Evolutionary conservation across 2,797 vertebrate genomes (phyloP).

Genomic region (Chaenodraco wilsoni): DNA sequence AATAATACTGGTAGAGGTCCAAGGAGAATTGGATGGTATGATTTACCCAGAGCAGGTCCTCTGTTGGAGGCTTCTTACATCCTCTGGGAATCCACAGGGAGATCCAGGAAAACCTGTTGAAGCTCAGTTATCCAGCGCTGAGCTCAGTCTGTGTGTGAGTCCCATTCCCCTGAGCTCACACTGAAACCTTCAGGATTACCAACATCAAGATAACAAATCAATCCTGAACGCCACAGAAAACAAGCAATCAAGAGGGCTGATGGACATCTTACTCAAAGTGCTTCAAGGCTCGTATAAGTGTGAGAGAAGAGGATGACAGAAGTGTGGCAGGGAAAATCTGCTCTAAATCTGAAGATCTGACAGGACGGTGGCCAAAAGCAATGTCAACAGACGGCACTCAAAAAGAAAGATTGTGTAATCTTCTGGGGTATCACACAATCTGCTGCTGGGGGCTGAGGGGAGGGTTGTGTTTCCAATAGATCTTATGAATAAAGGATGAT

Average conservation of each 20-base stretch:
- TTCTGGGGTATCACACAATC: not conserved
- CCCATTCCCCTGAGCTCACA: conserved; percentile 18
- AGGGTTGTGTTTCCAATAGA: too few species aligned
- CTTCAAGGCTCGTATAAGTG: not conserved
- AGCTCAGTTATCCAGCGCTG: conserved; percentile 5
- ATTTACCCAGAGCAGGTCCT: conserved; percentile 24
- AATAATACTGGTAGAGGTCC: conserved; percentile 27
- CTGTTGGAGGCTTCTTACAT: conserved; percentile 35
- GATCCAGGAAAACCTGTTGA: conserved; percentile 37
- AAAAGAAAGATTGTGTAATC: not conserved
- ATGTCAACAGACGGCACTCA: not conserved
- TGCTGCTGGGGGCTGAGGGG: not conserved
- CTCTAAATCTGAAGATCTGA: not conserved
- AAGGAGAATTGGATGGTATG: conserved; percentile 31
- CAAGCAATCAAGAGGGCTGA: conserved; percentile 17
- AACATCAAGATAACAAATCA: conserved; percentile 40
- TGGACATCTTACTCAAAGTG: conserved; percentile 33
- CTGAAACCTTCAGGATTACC: conserved; percentile 37
- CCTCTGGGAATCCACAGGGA: not conserved
- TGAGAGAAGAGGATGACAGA: conserved; percentile 1
- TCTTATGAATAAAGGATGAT: not conserved
- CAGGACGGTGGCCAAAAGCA: not conserved
- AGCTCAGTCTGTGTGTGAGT: conserved; percentile 34
- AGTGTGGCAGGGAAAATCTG: not conserved
- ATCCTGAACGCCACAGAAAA: conserved; percentile 9